Evolutionary conservation across 2,113 vertebrate species (phyloP).

Genomic region (Pleuronectes platessa): DNA sequence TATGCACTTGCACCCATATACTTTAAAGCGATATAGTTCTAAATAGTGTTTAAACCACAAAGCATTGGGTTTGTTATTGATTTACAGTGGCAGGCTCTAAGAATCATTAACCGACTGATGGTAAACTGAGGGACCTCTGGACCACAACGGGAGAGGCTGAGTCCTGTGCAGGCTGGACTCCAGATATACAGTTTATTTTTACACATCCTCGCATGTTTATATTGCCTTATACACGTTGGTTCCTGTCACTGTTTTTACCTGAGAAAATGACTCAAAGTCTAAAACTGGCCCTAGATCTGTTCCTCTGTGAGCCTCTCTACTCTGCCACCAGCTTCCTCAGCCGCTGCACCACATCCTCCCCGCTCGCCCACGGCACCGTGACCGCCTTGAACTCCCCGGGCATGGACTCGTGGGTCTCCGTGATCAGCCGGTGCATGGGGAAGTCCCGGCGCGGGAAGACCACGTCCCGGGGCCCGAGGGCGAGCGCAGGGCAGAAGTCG

Average conservation of each 20-base stretch:
- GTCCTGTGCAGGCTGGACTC: background rate
- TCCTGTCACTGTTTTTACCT: constrained; percentile 40
- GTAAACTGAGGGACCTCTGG: constrained; percentile 17
- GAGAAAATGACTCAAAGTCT: constrained; percentile 36
- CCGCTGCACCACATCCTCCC: constrained; percentile 83
- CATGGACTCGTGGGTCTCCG: constrained; percentile 86
- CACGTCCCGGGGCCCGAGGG: constrained; percentile 85
- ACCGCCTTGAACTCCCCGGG: constrained; percentile 87
- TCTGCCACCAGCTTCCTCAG: constrained; percentile 87
- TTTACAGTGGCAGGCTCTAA: background rate
- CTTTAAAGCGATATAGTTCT: background rate
- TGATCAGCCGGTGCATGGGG: constrained; percentile 92
- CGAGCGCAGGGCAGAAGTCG: constrained; percentile 91
- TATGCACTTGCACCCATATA: background rate
- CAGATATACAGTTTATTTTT: background rate
- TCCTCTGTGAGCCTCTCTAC: constrained; percentile 29
- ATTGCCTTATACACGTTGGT: constrained; percentile 24
- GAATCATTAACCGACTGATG: constrained; percentile 44
- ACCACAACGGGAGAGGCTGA: background rate
- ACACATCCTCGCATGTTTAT: background rate
- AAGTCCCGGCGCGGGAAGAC: constrained; percentile 91
- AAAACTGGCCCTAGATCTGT: background rate
- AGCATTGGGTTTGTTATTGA: background rate
- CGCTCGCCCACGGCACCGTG: constrained; percentile 91
- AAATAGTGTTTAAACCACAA: background rate